Evolutionary conservation across 37 sponge, comb jelly and placozoan genomes (phyloP).

Genomic region (Axinella damicornis): DNA sequence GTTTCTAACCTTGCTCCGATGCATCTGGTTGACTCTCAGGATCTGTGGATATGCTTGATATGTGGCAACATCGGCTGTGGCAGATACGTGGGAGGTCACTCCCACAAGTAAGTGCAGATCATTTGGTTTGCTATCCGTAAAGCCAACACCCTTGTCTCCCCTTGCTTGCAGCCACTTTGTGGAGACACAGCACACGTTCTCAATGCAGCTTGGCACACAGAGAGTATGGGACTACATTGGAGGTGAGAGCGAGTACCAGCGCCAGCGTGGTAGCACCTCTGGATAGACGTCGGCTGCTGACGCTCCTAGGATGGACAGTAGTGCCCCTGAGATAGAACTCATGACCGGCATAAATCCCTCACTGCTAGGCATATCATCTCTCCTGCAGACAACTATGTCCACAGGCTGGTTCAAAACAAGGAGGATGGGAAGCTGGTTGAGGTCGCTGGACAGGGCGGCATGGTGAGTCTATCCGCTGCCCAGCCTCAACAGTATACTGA

Average conservation of each 20-base stretch:
- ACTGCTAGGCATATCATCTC: background rate
- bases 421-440: slow-evolving; percentile 96
- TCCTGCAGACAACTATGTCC: slow-evolving; percentile 94
- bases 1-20: no score
- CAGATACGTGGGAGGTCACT: slow-evolving; percentile 89
- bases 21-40: slow-evolving; percentile 30
- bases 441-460: slow-evolving; percentile 55
- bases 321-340: background rate
- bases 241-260: slow-evolving; percentile 58
- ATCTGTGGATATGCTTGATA: slow-evolving; percentile 96
- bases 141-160: no score
- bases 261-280: background rate
- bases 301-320: background rate
- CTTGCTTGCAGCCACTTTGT: slow-evolving; percentile 71
- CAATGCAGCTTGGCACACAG: slow-evolving; percentile 90
- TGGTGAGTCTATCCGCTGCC: background rate
- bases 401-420: slow-evolving; percentile 96
- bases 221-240: slow-evolving; percentile 98
- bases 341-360: no score
- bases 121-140: background rate
- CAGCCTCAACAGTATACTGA: background rate
- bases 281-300: background rate
- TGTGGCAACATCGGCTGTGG: slow-evolving; percentile 99
- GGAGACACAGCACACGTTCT: slow-evolving; percentile 91
- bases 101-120: slow-evolving; percentile 62